Base-by-base conservation (phyloP, 1,140 invertebrate genomes). In the Helicoverpa zea region DNA sequence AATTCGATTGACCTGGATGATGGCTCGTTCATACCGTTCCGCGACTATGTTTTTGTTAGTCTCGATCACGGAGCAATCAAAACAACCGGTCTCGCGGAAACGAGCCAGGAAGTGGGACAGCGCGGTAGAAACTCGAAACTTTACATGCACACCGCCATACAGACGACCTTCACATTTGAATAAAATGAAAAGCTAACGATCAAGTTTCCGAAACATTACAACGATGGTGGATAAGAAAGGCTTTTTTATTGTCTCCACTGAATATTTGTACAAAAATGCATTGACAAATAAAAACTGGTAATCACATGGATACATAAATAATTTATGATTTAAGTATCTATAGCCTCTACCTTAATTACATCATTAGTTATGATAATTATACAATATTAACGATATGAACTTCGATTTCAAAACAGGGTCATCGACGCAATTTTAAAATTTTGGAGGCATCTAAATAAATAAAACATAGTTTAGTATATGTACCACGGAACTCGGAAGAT, bases 1-100 rank as follows among this genome's bases (percentile, higher is more conserved):
- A 85, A 91, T 92, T 87, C 83, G 82, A 81, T 84, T 89, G 90
- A 92, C 90, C 90, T 83, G 87, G 84, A 92, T 91, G 88, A 83
- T 83, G 66, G n/a, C 58, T 49, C 61, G 83, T 80, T 72, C 83
- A 82, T 87, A 87, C 88, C 83, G 83, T 86, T 84, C 75, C 56
- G 82, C 83, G 81, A 81, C 77, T 77, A 64, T 66, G 83, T 80
- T 78, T 85, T 78, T 79, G 79, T 77, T 72, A 64, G 80, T 82
- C 59, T 77, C 82, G 81, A 86, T 85, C 84, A 83, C 83, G 78
- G 61, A 81, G 66, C 70, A 86, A 86, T 88, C 83, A 83, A 82
- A 82, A 80, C 66, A 87, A 88, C 85, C 85, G 84, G 85, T 88
- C 80, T 83, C 78, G 79, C 84, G 84, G 84, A 88, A 85, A 85